Base-by-base conservation (phyloP, 2,797 vertebrate species). In the Nasua narica region DNA sequence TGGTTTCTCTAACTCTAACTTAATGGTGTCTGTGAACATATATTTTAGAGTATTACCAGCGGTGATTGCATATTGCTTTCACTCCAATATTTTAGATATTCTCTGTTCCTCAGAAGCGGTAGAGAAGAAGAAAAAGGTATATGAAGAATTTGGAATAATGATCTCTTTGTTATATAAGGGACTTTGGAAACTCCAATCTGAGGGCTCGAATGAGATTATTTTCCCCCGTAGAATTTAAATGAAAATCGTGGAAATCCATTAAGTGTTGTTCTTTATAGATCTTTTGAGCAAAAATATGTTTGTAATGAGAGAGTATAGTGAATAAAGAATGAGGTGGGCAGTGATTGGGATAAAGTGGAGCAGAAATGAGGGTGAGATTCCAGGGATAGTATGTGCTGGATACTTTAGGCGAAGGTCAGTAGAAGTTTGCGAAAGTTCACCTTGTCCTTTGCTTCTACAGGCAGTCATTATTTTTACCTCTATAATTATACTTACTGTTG, bases 1-100 rank as follows among this genome's bases (percentile, higher is more conserved):
- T 95, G 56, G 16, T 70, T 91, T 97, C 37, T 94, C 56, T 84
- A 52, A n/a, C 52, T 95, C n/a, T 82, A 54, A 85, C 46, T 82
- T 91, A 60, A 25, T 37, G 32, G 48, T 72, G 7, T 88, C 52
- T 89, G 7, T 84, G 52, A 84, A 15, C 79, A 40, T 87, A 18
- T 40, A 29, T 92, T 91, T 60, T 46, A 11, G 6, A n/a, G 43
- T 67, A 7, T 79, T 65, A 50, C 19, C 81, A 48, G 60, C 21
- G 14, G 50, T 46, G 19, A 40, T 37, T 90, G 32, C 13, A 23
- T 62, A 27, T 77, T 95, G 40, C 84, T 54, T 94, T 93, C 9
- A 29, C 40, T 48, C n/a, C 56, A 69, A 46, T 2, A 76, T 74
- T 92, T 65, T 52, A 62, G 62, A 29, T 91, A 74, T 52, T 95